Conservation (phyloP, 2,797 vertebrate genomes). For the Molossus molossus region DNA sequence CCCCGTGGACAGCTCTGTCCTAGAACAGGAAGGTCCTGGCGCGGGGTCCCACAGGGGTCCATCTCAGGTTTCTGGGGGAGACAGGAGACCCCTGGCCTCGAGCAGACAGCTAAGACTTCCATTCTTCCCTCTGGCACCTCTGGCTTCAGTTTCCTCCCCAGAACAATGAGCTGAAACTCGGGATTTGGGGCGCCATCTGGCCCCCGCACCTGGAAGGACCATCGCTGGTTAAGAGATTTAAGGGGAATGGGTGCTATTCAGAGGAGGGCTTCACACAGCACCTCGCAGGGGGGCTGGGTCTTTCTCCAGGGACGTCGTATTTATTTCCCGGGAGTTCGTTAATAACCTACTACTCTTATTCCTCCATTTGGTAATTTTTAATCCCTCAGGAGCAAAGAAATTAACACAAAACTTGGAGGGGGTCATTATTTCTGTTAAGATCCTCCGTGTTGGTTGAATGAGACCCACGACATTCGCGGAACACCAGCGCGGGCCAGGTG, state of each 20-base stretch:
- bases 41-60: not conserved
- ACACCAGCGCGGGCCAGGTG: not conserved
- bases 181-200: not conserved
- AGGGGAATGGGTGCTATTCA: not conserved
- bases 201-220: not conserved
- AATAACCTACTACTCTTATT: not conserved
- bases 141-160: not conserved
- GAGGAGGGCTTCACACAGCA: not conserved
- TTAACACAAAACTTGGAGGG: not conserved
- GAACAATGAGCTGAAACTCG: not conserved
- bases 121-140: accelerated
- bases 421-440: not conserved
- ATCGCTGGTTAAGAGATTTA: not conserved
- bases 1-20: not conserved
- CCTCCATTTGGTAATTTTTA: not conserved
- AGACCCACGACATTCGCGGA: not conserved
- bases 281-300: not conserved
- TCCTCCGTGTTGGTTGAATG: not conserved
- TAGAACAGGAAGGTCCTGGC: not conserved
- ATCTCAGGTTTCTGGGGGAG: not conserved
- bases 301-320: not conserved
- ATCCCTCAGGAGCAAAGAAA: not conserved
- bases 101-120: not conserved
- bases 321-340: not conserved
- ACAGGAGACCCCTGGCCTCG: not conserved